Base-by-base conservation (phyloP, 2,797 vertebrate genomes). In the Morelia viridis region DNA sequence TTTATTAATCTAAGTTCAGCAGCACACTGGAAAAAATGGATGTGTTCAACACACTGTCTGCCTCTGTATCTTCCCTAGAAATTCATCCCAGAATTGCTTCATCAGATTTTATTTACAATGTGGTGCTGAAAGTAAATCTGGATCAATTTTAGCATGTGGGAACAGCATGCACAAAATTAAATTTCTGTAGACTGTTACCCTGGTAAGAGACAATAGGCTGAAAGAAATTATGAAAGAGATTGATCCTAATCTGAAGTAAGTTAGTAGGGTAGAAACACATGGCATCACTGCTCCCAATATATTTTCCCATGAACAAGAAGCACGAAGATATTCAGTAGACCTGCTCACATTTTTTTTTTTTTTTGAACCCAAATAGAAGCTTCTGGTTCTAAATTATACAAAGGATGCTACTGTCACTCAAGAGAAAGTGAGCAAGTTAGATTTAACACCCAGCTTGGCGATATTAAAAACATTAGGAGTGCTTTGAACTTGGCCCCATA, bases 1-100 rank as follows among this genome's bases (percentile, higher is more conserved):
- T 84, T 96, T 96, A 97, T 96, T 95, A 96, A 96, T 96, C 94
- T 93, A 61, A 90, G 84, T 92, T 94, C 90, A 96, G 91, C 91
- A 6, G 0, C 94, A 94, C 93, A 94, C 96, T 5, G 0, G 26
- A 28, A 11, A 10, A 50, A 46, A 17, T 5, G 11, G 15, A 56
- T 0, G 0, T 62, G 13, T 0, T 94, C 86, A 94, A 95, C 95
- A 93, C 53, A 87, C 92, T 88, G 5, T 88, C 83, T 60, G 80
- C 71, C 94, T 89, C 92, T 94, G 84, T 13, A 53, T 89, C 86
- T 95, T 92, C 90, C 94, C 92, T 92, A 89, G 88, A 80, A 46
- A 80, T 80, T 80, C 71, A 80, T 46, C 71, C 71, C 35, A 80
- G 71, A 80, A 46, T 80, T 19, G 35, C 71, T 80, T 80, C 71